Conservation (phyloP, 2,113 vertebrate species). For the Gobiocypris rarus region DNA sequence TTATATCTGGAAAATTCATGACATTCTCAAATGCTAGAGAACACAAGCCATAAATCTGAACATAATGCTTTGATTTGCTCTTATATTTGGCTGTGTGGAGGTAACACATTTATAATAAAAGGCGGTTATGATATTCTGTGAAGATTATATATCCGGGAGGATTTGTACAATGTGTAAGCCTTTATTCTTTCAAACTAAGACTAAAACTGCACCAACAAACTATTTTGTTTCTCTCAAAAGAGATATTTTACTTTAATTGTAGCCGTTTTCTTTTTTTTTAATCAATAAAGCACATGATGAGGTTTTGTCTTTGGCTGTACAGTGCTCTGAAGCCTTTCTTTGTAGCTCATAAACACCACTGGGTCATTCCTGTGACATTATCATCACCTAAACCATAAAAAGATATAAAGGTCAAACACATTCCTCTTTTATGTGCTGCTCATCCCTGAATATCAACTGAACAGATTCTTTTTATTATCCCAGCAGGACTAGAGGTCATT, state of each 20-base stretch:
- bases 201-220: neutral
- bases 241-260: neutral
- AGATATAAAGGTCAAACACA: constrained; percentile 41
- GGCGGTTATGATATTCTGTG: neutral
- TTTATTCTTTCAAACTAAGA: neutral
- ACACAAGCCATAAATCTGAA: neutral
- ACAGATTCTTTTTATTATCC: constrained; percentile 20
- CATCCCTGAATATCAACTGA: constrained; percentile 45
- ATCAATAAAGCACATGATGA: neutral
- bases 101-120: neutral
- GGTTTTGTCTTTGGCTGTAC: neutral
- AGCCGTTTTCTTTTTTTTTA: neutral
- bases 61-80: neutral
- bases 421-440: constrained; percentile 49
- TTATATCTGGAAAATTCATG: neutral
- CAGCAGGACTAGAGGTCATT: constrained; percentile 21
- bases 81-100: neutral
- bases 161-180: neutral
- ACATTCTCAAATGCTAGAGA: neutral
- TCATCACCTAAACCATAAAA: constrained; percentile 46
- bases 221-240: neutral
- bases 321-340: neutral
- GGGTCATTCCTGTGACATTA: constrained; percentile 13
- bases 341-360: constrained; percentile 20
- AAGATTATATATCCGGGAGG: too few relatives aligned